A percentile compares a stretch with the other conserved stretches of the same genome.
Evolutionary conservation across 2,797 vertebrate genomes (phyloP).

Genomic region (Micrastur ruficollis): DNA sequence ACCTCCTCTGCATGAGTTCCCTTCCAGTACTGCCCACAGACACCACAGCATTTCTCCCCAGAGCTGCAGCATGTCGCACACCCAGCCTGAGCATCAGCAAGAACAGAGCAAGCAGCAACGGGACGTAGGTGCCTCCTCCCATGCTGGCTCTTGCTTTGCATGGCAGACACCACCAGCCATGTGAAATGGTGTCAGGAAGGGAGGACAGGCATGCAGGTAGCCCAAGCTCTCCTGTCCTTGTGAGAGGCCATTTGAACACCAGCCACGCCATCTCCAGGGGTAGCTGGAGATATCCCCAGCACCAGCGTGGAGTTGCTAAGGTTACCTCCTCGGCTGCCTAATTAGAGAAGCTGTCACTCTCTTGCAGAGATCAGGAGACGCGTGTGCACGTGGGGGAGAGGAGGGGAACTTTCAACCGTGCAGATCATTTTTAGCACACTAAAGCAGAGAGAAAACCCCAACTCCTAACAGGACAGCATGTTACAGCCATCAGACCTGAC

Average conservation of each 20-base stretch:
- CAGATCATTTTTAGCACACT: background rate
- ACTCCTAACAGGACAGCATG: fast-evolving
- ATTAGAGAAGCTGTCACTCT: slow-evolving; percentile 64
- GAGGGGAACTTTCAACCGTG: background rate
- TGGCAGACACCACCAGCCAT: fast-evolving
- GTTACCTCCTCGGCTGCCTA: slow-evolving; percentile 65
- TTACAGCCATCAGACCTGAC: background rate
- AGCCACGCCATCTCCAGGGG: background rate
- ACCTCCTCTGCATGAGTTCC: background rate
- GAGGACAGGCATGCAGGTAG: fast-evolving
- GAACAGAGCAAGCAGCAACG: background rate
- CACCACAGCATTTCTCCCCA: background rate
- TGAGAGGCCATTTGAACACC: background rate
- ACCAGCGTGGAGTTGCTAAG: slow-evolving; percentile 67
- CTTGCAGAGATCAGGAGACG: slow-evolving; percentile 4
- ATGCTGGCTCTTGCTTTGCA: background rate
- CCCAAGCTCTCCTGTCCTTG: background rate
- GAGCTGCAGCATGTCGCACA: background rate
- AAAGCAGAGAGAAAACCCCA: background rate
- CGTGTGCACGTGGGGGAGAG: background rate
- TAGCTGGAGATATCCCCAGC: background rate
- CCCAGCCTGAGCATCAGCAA: background rate
- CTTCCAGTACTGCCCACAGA: background rate
- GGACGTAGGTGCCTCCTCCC: fast-evolving
- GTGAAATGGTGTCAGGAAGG: fast-evolving